Percentiles rank a stretch among this genome's conserved stretches.
These are phyloP conservation scores for Plotosus lineatus DNA, from an alignment of 2,113 vertebrate genomes.

Conservation along the genomic window DNA sequence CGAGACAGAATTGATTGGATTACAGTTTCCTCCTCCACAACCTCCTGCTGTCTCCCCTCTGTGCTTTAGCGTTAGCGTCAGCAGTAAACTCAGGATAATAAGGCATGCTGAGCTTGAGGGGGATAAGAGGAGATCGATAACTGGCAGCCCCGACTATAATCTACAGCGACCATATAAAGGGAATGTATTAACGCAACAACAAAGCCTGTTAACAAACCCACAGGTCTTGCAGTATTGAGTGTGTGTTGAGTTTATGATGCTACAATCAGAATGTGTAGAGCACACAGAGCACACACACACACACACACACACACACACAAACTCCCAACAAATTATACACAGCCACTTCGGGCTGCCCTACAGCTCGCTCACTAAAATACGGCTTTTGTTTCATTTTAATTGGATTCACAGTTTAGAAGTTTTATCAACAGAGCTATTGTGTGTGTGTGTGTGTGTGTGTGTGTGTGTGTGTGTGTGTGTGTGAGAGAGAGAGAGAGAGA, in stretches of 20 bases:
- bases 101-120: constrained; percentile 50
- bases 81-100: constrained; percentile 54
- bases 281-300: constrained; percentile 23
- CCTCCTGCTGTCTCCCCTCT: constrained; percentile 30
- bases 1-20: constrained; percentile 67
- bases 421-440: constrained; percentile 45
- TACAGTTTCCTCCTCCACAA: constrained; percentile 51
- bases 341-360: constrained; percentile 51
- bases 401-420: constrained; percentile 62
- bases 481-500: neutral
- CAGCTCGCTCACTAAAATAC: constrained; percentile 55
- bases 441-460: constrained; percentile 14
- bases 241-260: constrained; percentile 68
- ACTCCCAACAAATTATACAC: constrained; percentile 69
- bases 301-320: constrained; percentile 20
- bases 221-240: constrained; percentile 73
- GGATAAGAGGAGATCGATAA: constrained; percentile 68
- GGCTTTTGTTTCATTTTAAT: constrained; percentile 66
- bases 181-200: constrained; percentile 74
- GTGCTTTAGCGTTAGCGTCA: constrained; percentile 23
- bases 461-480: constrained; percentile 9
- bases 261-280: constrained; percentile 61
- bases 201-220: constrained; percentile 75
- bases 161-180: constrained; percentile 71
- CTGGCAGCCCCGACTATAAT: constrained; percentile 65